phyloP scores from a whole-genome alignment of 92 coral and sea anemone species.

The Porites rus region DNA sequence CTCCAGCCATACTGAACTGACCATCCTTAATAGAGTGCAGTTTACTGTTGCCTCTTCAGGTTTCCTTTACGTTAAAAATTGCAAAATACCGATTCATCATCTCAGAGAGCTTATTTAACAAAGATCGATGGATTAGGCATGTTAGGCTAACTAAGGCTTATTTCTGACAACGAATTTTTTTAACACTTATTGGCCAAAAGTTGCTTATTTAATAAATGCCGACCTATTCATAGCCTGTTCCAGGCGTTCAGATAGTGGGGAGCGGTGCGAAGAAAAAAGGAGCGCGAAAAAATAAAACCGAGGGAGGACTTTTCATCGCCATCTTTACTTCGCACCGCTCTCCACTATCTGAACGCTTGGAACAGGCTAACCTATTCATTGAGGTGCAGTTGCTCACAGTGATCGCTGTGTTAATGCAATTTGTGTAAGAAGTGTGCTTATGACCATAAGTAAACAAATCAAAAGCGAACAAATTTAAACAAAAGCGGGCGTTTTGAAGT shows the following conservation, averaged over 20 bases:
- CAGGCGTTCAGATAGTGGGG: no score
- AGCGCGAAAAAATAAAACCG: no score
- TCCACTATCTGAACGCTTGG: no score
- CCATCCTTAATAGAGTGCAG: no score
- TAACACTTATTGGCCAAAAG: not conserved
- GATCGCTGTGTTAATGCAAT: not conserved
- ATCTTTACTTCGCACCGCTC: no score
- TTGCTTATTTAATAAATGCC: not conserved
- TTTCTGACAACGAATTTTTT: not conserved
- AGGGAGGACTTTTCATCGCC: no score
- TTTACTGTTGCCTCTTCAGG: no score
- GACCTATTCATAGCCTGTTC: not conserved
- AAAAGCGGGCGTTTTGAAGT: not conserved
- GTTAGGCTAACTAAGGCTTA: not conserved
- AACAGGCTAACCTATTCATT: not conserved
- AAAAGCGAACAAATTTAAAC: not conserved
- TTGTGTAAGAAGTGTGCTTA: not conserved
- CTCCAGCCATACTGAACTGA: no score
- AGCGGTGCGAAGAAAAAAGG: no score
- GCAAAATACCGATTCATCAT: no score
- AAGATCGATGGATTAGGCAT: not conserved
- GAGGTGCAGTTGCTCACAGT: not conserved
- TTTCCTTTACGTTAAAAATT: no score
- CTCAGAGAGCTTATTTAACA: no score
- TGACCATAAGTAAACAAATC: not conserved